Base-by-base conservation (phyloP, 2,797 vertebrate genomes). In the Pyrocephalus nanus region DNA sequence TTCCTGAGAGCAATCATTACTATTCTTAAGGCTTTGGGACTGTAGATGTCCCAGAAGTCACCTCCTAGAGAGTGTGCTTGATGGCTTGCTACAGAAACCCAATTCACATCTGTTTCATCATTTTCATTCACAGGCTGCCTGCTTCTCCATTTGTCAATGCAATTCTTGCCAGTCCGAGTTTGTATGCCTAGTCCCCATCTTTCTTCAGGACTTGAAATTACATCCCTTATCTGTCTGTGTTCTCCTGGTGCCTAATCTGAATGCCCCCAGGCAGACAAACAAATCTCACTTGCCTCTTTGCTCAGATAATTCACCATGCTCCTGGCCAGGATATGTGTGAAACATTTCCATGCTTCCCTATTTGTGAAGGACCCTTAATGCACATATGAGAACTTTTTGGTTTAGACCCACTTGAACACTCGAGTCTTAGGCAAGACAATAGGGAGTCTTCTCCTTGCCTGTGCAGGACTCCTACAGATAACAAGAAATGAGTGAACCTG, bases 391-490 rank as follows among this genome's bases (percentile, higher is more conserved):
- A 94, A 19, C 8, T 30, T 72, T 53, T 50, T 34, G 15, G 5
- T 48, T 72, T 71, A 77, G 20, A 43, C 0, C 1, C 17, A 30
- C 20, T 14, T 36, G 61, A 48, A 8, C 25, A 22, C 0, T 1
- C 22, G 53, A 64, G 5, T 16, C 21, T 66, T 38, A 45, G 20
- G 26, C 6, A 8, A 50, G 55, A 32, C 5, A 17, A 42, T 26
- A 60, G 17, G 26, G 18, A 64, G 3, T 38, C 16, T 32, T 82
- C 58, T 86, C 20, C 47, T 73, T 45, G 9, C 13, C 32, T 38
- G 3, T 36, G 23, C 45, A 55, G 61, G 19, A 64, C 11, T 88
- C 29, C 21, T 53, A 48, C 5, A 72, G 10, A 36, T n/a, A 54
- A 29, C 29, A 74, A 61, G 34, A 82, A 79, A 67, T 26, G 8